Evolutionary conservation across 1,140 invertebrate genomes (phyloP).

Genomic region (Zaprionus ghesquierei): DNA sequence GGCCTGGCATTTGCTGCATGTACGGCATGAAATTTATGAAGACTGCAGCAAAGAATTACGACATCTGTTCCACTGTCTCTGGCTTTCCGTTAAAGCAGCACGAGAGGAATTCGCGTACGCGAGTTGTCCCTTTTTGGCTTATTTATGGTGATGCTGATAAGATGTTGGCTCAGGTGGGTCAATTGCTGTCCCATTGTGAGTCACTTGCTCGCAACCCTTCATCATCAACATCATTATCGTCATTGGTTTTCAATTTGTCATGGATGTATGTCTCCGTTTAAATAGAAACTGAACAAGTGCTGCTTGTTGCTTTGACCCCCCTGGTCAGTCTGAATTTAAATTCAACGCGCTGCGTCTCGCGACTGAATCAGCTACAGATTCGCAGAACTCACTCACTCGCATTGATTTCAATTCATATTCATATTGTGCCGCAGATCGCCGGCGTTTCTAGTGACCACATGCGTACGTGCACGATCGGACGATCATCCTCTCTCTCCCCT

Average conservation of each 20-base stretch:
- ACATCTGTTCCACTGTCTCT: slow-evolving; percentile 5
- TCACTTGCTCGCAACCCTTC: slow-evolving; percentile 35
- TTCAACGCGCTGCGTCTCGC: slow-evolving; percentile 26
- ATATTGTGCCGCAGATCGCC: slow-evolving; percentile 6
- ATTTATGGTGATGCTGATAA: slow-evolving; percentile 70
- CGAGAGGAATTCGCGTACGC: slow-evolving; percentile 11
- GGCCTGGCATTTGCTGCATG: slow-evolving; percentile 53
- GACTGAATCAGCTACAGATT: slow-evolving; percentile 59
- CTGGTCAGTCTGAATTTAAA: slow-evolving; percentile 45
- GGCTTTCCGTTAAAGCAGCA: slow-evolving; percentile 14
- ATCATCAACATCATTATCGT: slow-evolving; percentile 21
- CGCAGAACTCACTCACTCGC: slow-evolving; percentile 50
- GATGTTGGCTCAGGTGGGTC: slow-evolving; percentile 46
- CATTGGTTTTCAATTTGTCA: slow-evolving; percentile 57
- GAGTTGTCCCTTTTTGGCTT: slow-evolving; percentile 48
- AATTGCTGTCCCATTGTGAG: slow-evolving; percentile 51
- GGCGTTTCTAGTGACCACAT: slow-evolving; percentile 38
- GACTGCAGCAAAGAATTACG: slow-evolving; percentile 75
- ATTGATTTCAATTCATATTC: slow-evolving; percentile 63
- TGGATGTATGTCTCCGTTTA: slow-evolving; percentile 18
- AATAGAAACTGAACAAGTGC: slow-evolving; percentile 40
- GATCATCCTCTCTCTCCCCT: not conserved
- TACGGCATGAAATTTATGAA: slow-evolving; percentile 73
- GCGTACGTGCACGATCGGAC: slow-evolving; percentile 57
- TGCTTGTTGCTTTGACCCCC: slow-evolving; percentile 16